Base-by-base conservation (phyloP, 2,797 vertebrate species). In the Scolopax bukidnonensis region DNA sequence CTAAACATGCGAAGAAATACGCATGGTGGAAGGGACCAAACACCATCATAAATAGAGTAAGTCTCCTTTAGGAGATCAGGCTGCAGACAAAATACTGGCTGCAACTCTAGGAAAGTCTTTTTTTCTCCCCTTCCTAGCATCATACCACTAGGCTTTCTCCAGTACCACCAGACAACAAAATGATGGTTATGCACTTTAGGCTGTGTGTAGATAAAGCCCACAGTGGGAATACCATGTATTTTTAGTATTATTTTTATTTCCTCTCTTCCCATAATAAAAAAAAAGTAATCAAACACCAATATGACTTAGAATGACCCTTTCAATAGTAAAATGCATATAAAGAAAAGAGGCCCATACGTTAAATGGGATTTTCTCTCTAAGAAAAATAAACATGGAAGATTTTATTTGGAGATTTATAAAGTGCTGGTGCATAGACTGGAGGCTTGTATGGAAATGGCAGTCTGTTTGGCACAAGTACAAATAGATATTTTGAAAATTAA, bases 331-430 rank as follows among this genome's bases (percentile, higher is more conserved):
- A 87, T 32, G 2, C 23, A 13, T 64, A 47, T 51, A 84, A 69
- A 79, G 67, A 89, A 77, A 89, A 33, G 60, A 87, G 47, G 20
- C 43, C 59, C 43, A 73, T 20, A 21, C 33, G 65, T 81, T 81
- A 91, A 88, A 76, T 60, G 25, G 38, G 59, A 79, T 91, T 95
- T 91, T 93, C 43, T 94, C 43, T 78, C 12, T 50, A 24, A 59
- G 54, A 65, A 94, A 95, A 88, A 95, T 77, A 95, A 93, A 95
- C 67, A 73, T 19, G 15, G 38, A 84, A 80, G 87, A 87, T 93
- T 90, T 88, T 78, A 91, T 73, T 76, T 87, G 45, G 41, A 87
- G 70, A 91, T 95, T 95, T 95, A 93, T 95, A 77, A 88, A 70
- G 77, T 80, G 80, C 56, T 84, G 17, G 7, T 65, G n/a, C 36